phyloP scores from a whole-genome alignment of 2,888 invertebrate species.

The Chrysomela aeneicollis region DNA sequence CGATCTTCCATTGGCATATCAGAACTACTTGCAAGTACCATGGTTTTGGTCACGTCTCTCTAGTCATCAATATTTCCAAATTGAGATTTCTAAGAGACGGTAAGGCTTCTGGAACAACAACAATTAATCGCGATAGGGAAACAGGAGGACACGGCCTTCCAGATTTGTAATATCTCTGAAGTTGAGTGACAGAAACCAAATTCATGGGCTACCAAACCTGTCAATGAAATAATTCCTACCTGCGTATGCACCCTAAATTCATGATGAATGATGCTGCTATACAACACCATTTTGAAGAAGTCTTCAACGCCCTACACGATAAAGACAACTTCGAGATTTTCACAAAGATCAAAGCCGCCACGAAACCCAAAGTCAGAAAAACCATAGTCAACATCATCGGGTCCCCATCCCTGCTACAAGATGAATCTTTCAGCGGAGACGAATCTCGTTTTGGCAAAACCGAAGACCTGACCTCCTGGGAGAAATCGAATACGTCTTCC shows the following conservation, averaged over 20 bases:
- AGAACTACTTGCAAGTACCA: no score
- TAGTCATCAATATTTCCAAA: no score
- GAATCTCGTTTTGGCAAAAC: conserved; percentile 3
- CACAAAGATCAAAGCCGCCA: conserved; percentile 38
- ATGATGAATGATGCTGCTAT: conserved; percentile 45
- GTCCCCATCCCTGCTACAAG: not conserved
- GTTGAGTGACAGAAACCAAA: no score
- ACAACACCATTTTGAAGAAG: conserved; percentile 48
- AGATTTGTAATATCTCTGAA: not conserved
- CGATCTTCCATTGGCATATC: no score
- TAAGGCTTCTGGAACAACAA: no score
- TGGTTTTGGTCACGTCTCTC: no score
- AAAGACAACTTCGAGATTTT: conserved; percentile 48
- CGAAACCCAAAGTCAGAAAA: conserved; percentile 38
- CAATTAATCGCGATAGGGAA: no score
- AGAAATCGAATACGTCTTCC: not conserved
- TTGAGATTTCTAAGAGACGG: no score
- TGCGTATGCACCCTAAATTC: conserved; percentile 17
- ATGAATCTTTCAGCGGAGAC: not conserved
- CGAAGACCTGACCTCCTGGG: not conserved
- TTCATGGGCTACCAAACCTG: not conserved
- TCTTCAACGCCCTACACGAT: conserved; percentile 46
- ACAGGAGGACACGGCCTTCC: no score
- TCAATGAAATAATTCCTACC: not conserved
- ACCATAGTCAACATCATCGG: conserved; percentile 42